These are phyloP conservation scores for Channa argus DNA, from an alignment of 2,113 vertebrate genomes.

Conservation along the genomic window DNA sequence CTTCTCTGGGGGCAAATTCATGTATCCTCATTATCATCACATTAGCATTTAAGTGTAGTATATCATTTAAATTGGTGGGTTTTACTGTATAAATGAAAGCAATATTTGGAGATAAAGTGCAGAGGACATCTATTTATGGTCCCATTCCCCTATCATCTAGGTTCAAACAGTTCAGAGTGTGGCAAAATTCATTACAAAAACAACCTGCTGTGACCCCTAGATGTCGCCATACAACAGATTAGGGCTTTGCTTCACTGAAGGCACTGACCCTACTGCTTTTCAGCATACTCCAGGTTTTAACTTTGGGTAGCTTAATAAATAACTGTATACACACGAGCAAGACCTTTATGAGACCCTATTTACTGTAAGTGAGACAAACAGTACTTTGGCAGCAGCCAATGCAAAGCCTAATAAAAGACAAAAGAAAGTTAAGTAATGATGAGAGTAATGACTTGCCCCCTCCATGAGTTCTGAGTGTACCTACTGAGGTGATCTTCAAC, in stretches of 20 bases:
- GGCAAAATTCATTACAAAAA: background rate
- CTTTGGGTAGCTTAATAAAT: background rate
- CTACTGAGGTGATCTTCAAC: constrained; percentile 58
- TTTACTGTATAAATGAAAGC: constrained; percentile 29
- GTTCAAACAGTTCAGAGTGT: background rate
- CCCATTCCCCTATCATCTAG: constrained; percentile 60
- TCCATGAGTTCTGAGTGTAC: constrained; percentile 43
- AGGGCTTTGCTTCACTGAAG: background rate
- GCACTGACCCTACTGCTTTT: background rate
- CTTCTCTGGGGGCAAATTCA: no score
- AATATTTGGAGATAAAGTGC: constrained; percentile 48
- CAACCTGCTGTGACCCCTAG: constrained; percentile 9
- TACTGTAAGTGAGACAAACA: constrained; percentile 1
- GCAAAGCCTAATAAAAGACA: constrained; percentile 21
- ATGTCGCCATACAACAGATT: constrained; percentile 2
- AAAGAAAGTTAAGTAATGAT: constrained; percentile 43
- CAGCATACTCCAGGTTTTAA: background rate
- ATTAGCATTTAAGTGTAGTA: no score
- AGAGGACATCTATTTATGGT: constrained; percentile 31
- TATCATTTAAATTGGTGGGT: background rate
- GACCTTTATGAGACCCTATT: constrained; percentile 18
- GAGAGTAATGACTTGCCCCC: constrained; percentile 50
- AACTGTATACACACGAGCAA: constrained; percentile 11
- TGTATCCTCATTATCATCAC: no score
- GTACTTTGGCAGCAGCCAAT: constrained; percentile 11